Percentiles rank a stretch among this genome's conserved stretches.
phyloP scores from a whole-genome alignment of 2,113 vertebrate genomes.

The Mastomys coucha region DNA sequence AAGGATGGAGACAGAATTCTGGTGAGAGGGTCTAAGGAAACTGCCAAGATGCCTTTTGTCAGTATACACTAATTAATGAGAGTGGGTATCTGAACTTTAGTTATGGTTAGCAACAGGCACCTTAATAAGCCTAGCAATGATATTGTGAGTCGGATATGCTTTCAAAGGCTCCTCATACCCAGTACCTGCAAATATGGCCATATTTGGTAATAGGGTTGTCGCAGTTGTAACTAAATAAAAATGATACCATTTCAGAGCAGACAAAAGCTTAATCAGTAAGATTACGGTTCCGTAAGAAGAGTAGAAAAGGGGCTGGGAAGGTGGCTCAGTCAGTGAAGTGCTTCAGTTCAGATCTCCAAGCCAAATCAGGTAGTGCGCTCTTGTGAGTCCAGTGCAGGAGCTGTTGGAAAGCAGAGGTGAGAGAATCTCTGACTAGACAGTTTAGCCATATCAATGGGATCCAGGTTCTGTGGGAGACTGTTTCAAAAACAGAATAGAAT shows the following conservation, averaged over 20 bases:
- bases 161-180: background rate
- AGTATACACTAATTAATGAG: background rate
- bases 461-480: background rate
- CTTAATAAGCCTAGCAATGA: background rate
- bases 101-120: conserved; percentile 9
- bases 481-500: background rate
- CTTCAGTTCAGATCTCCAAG: background rate
- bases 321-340: background rate
- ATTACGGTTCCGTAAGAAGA: background rate
- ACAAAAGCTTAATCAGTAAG: background rate
- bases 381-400: background rate
- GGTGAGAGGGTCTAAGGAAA: background rate
- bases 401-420: background rate
- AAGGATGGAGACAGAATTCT: background rate
- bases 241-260: background rate
- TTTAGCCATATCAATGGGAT: background rate
- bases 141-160: background rate
- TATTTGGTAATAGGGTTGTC: background rate
- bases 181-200: background rate
- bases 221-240: background rate
- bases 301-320: background rate
- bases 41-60: background rate
- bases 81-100: background rate
- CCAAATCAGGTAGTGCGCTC: no score
- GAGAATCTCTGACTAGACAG: background rate